A percentile compares a stretch with the other conserved stretches of the same genome.
These are phyloP conservation scores for Rhinoptilus africanus DNA, from an alignment of 2,113 vertebrate species.

Conservation along the genomic window DNA sequence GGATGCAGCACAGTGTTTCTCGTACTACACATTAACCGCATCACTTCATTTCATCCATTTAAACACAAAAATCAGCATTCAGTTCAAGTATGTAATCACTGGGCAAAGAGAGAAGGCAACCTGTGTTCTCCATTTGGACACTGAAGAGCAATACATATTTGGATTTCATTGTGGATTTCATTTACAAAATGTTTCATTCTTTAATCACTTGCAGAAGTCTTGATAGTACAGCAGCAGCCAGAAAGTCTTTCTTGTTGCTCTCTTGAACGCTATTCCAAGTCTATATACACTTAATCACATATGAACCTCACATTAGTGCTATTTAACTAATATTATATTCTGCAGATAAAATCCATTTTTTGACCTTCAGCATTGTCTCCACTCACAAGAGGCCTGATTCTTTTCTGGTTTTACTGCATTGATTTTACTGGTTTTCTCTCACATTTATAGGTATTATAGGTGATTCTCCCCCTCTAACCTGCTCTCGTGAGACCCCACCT, in stretches of 20 bases:
- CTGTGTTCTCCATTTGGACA: neutral
- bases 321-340: neutral
- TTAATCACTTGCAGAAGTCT: neutral
- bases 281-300: neutral
- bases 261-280: neutral
- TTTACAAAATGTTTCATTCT: neutral
- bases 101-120: neutral
- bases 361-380: neutral
- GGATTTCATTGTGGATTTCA: neutral
- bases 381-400: neutral
- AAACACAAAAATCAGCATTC: neutral
- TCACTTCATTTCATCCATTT: neutral
- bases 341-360: neutral
- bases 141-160: neutral
- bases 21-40: neutral
- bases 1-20: neutral
- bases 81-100: neutral
- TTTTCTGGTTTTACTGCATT: neutral
- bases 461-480: no score
- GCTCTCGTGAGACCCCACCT: no score
- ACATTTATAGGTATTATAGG: neutral
- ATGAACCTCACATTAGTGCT: neutral
- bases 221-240: neutral
- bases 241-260: neutral
- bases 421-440: neutral